These are phyloP conservation scores for Oncorhynchus masou DNA, from an alignment of 2,113 vertebrate genomes.

Conservation along the genomic window DNA sequence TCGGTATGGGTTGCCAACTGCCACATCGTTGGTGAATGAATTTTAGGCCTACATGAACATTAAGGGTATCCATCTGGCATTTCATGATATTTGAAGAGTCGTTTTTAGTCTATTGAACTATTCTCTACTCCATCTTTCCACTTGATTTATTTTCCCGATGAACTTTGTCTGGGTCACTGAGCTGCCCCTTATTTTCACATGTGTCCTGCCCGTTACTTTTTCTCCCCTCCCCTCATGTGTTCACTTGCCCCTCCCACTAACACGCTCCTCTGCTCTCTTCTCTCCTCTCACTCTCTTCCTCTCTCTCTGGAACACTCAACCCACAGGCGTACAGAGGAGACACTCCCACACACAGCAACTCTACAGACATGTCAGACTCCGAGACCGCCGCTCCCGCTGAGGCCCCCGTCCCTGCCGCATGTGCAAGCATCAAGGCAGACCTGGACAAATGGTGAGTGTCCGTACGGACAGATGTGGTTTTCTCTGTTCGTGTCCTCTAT, in stretches of 20 bases:
- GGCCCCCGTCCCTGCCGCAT: constrained; percentile 68
- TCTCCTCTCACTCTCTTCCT: constrained; percentile 43
- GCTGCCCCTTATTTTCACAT: constrained; percentile 42
- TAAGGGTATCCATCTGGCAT: background rate
- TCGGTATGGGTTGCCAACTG: no score
- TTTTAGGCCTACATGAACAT: no score
- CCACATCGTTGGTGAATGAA: background rate
- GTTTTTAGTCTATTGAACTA: background rate
- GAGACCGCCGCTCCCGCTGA: constrained; percentile 62
- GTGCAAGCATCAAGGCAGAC: constrained; percentile 71
- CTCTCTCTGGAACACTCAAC: constrained; percentile 47
- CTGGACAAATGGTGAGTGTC: constrained; percentile 75
- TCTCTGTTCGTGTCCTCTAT: background rate
- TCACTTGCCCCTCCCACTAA: constrained; percentile 61
- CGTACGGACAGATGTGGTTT: background rate
- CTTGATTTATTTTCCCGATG: constrained; percentile 5
- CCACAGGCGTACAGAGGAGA: constrained; percentile 59
- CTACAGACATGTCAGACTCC: constrained; percentile 72
- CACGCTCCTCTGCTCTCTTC: constrained; percentile 38
- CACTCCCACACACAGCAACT: constrained; percentile 44
- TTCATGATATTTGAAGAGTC: background rate
- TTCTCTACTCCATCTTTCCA: background rate
- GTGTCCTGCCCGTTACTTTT: constrained; percentile 52
- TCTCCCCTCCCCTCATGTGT: constrained; percentile 25
- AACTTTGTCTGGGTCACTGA: constrained; percentile 37